These are phyloP conservation scores for Drosophila bocki DNA, from an alignment of 1,140 invertebrate species.

Conservation along the genomic window DNA sequence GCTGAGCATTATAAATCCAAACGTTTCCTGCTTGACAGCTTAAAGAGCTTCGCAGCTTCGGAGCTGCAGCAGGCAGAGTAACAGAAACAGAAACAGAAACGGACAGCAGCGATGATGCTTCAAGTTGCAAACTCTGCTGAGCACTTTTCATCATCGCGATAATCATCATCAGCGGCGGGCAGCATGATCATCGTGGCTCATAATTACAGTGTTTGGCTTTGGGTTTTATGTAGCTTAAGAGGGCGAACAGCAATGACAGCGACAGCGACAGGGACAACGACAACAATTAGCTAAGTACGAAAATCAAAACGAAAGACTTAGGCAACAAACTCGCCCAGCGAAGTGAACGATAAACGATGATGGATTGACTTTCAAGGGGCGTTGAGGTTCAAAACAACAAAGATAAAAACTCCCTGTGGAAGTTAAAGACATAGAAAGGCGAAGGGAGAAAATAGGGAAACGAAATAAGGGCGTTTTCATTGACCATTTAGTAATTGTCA, in stretches of 20 bases:
- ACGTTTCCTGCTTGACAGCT: constrained; percentile 83
- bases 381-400: constrained; percentile 22
- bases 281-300: constrained; percentile 79
- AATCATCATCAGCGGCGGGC: constrained; percentile 37
- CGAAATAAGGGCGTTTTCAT: constrained; percentile 48
- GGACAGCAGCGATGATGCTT: constrained; percentile 71
- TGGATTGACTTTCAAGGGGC: constrained; percentile 54
- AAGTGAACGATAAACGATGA: constrained; percentile 61
- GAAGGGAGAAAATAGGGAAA: constrained; percentile 11
- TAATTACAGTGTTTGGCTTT: constrained; percentile 76
- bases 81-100: constrained; percentile 21
- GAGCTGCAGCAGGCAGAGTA: constrained; percentile 52
- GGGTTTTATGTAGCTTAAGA: constrained; percentile 69
- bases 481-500: constrained; percentile 38
- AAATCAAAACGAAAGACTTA: constrained; percentile 82
- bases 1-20: constrained; percentile 77
- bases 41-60: constrained; percentile 65
- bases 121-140: constrained; percentile 61
- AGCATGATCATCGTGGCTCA: constrained; percentile 56
- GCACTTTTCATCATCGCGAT: constrained; percentile 49
- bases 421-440: constrained; percentile 6
- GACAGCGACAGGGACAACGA: constrained; percentile 66
- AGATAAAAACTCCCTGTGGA: constrained; percentile 10
- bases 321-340: constrained; percentile 63
- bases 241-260: constrained; percentile 37